Percentiles rank a stretch among this genome's conserved stretches.
phyloP scores from a whole-genome alignment of 2,888 invertebrate species.

The Dendrolimus pini region DNA sequence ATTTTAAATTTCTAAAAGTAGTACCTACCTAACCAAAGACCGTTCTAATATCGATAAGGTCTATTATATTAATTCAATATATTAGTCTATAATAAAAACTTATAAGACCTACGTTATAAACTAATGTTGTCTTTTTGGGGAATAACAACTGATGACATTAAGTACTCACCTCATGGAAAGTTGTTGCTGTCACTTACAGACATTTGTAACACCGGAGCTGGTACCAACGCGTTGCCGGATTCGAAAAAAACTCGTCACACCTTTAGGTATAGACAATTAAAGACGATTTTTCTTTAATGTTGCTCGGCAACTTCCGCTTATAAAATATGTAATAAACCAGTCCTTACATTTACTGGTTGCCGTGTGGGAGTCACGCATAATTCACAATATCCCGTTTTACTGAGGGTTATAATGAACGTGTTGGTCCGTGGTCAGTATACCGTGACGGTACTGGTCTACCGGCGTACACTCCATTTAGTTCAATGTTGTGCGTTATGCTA shows the following conservation, averaged over 20 bases:
- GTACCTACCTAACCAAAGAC: too few relatives aligned
- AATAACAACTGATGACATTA: not conserved
- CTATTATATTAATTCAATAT: too few relatives aligned
- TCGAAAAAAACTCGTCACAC: too few relatives aligned
- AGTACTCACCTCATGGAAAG: not conserved
- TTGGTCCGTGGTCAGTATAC: slow-evolving; percentile 44
- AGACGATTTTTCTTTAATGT: too few relatives aligned
- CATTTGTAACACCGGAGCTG: too few relatives aligned
- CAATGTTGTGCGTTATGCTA: not conserved
- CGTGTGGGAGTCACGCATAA: slow-evolving; percentile 60
- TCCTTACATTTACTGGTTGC: slow-evolving; percentile 9
- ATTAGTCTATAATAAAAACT: too few relatives aligned
- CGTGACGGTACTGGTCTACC: slow-evolving; percentile 33
- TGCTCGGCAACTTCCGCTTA: not conserved
- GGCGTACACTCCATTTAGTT: not conserved
- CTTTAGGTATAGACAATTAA: too few relatives aligned
- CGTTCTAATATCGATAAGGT: too few relatives aligned
- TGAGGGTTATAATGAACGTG: slow-evolving; percentile 45
- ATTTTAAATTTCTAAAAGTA: too few relatives aligned
- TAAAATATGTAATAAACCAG: not conserved
- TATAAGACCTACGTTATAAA: too few relatives aligned
- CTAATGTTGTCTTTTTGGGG: not conserved
- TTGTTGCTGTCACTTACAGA: too few relatives aligned
- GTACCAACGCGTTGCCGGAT: too few relatives aligned
- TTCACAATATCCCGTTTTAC: slow-evolving; percentile 66